Evolutionary conservation across 2,113 vertebrate species (phyloP).

Genomic region (Cottus gobio): DNA sequence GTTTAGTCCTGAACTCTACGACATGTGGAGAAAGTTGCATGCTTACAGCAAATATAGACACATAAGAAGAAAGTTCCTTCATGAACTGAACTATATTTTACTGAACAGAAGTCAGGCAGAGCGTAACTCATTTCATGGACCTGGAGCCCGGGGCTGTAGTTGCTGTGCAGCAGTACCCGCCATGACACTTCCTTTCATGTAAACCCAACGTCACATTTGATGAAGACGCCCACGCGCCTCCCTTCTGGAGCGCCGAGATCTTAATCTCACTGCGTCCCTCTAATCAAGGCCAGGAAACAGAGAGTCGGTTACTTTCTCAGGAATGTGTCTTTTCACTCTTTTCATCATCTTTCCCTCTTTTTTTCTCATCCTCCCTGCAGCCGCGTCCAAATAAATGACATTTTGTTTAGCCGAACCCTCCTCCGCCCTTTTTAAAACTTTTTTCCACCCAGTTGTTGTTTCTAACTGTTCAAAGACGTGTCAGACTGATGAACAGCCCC

Average conservation of each 20-base stretch:
- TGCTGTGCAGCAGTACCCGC: background rate
- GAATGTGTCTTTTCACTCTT: constrained; percentile 72
- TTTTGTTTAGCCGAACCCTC: constrained; percentile 73
- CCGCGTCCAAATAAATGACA: constrained; percentile 68
- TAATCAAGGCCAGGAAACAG: constrained; percentile 78
- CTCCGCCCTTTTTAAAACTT: constrained; percentile 38
- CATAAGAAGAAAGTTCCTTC: too few relatives aligned
- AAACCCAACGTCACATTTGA: constrained; percentile 59
- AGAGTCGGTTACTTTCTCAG: constrained; percentile 45
- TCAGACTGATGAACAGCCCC: constrained; percentile 66
- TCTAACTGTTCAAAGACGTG: constrained; percentile 71
- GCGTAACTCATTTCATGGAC: too few relatives aligned
- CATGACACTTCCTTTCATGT: constrained; percentile 53
- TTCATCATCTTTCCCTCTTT: constrained; percentile 63
- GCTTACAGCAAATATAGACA: too few relatives aligned
- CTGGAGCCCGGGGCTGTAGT: background rate
- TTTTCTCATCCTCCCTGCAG: constrained; percentile 58
- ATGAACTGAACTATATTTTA: background rate
- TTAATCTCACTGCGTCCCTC: constrained; percentile 70
- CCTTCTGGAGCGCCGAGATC: constrained; percentile 62
- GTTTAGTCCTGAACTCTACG: too few relatives aligned
- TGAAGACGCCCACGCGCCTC: constrained; percentile 63
- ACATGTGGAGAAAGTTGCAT: too few relatives aligned
- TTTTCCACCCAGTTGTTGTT: constrained; percentile 72
- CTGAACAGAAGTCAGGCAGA: constrained; percentile 10